Evolutionary conservation across 2,888 invertebrate species (phyloP).

Genomic region (Achlya flavicornis): DNA sequence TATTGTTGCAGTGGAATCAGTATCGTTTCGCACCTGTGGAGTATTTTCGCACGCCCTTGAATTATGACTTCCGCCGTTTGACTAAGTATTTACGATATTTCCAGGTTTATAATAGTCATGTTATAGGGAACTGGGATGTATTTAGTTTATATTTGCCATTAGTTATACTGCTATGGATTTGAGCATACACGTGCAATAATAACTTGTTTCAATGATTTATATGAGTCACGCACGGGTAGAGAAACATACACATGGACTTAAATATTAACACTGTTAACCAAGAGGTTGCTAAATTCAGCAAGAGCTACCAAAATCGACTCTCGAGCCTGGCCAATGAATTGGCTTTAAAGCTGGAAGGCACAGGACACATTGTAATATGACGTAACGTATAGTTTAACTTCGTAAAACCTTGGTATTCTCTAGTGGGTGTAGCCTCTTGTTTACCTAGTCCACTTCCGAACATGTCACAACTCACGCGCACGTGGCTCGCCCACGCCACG

Average conservation of each 20-base stretch:
- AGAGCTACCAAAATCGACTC: too few species aligned
- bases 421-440: slow-evolving; percentile 51
- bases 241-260: too few species aligned
- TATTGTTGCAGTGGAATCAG: background rate
- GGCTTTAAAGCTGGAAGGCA: too few species aligned
- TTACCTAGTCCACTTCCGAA: slow-evolving; percentile 61
- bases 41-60: background rate
- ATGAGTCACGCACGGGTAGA: too few species aligned
- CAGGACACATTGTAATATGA: too few species aligned
- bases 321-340: too few species aligned
- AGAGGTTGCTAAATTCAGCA: too few species aligned
- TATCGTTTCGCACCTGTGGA: background rate
- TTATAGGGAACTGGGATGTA: background rate
- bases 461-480: slow-evolving; percentile 50
- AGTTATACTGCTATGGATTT: background rate
- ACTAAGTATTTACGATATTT: background rate
- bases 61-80: slow-evolving; percentile 1
- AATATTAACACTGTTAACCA: too few species aligned
- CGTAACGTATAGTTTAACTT: slow-evolving; percentile 37
- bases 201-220: background rate
- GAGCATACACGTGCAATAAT: background rate
- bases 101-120: background rate
- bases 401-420: slow-evolving; percentile 36
- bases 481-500: slow-evolving; percentile 33
- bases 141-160: background rate